Conservation (phyloP, 53 echinoderm and acorn worm species). For the Patiria pectinifera region DNA sequence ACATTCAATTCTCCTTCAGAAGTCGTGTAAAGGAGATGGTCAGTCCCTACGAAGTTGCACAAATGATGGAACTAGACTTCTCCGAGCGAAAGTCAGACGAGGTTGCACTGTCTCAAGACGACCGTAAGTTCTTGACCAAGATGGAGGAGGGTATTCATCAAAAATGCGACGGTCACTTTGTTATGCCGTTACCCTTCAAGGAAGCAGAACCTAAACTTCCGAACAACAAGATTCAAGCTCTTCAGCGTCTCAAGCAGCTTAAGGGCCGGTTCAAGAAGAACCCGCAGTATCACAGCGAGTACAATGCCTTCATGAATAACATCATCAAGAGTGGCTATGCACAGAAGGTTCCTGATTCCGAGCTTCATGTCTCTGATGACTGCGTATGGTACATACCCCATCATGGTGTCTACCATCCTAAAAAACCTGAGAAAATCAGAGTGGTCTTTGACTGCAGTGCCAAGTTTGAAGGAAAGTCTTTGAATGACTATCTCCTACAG, state of each 20-base stretch:
- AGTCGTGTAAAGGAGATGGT: conserved; percentile 54
- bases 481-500: conserved; percentile 16
- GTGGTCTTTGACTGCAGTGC: conserved; percentile 70
- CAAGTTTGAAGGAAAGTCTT: conserved; percentile 26
- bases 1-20: conserved; percentile 1
- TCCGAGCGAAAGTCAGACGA: conserved; percentile 17
- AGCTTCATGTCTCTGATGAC: background rate
- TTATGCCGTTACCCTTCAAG: conserved; percentile 61
- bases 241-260: conserved; percentile 26
- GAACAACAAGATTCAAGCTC: conserved; percentile 15
- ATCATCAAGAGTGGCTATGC: conserved; percentile 60
- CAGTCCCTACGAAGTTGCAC: conserved; percentile 35
- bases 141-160: conserved; percentile 40
- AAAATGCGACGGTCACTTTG: conserved; percentile 54
- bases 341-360: conserved; percentile 56
- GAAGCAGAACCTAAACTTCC: conserved; percentile 25
- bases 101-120: conserved; percentile 46
- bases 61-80: conserved; percentile 62
- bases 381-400: conserved; percentile 70
- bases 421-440: conserved; percentile 31
- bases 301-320: conserved; percentile 52
- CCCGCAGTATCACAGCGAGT: conserved; percentile 27
- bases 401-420: conserved; percentile 63
- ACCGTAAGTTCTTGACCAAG: conserved; percentile 50
- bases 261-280: conserved; percentile 49